These are phyloP conservation scores for Menidia beryllina DNA, from an alignment of 2,113 vertebrate species.

Conservation along the genomic window DNA sequence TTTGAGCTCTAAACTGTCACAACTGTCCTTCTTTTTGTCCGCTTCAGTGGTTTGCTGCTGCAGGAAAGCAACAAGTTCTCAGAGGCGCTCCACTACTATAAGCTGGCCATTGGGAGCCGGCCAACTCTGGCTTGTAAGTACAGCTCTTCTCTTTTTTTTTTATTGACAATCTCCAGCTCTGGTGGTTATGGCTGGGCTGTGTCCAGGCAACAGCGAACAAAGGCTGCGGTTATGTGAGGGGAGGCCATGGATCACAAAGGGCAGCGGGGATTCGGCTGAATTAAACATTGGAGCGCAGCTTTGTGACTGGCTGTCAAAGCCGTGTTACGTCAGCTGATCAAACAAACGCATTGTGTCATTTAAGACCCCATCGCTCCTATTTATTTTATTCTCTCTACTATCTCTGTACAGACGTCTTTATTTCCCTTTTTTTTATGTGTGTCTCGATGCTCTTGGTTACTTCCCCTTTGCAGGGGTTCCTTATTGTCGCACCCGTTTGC, in stretches of 20 bases:
- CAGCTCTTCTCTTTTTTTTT: constrained; percentile 71
- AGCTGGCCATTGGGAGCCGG: constrained; percentile 96
- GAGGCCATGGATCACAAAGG: constrained; percentile 60
- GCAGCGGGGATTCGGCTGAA: constrained; percentile 51
- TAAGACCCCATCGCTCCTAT: constrained; percentile 12
- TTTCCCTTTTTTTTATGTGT: not conserved
- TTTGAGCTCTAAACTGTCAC: constrained; percentile 23
- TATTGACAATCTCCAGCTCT: constrained; percentile 69
- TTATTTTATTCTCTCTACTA: not conserved
- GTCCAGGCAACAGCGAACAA: constrained; percentile 71
- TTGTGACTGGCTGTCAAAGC: constrained; percentile 35
- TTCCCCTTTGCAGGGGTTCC: not conserved
- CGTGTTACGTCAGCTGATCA: constrained; percentile 43
- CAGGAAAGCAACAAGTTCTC: constrained; percentile 97
- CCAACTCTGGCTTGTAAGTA: constrained; percentile 99
- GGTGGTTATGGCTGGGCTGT: constrained; percentile 63
- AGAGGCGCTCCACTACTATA: constrained; percentile 97
- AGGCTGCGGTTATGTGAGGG: constrained; percentile 51
- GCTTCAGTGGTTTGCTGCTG: constrained; percentile 91
- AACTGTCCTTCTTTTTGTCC: constrained; percentile 22
- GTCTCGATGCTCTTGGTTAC: not conserved
- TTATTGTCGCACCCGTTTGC: not conserved
- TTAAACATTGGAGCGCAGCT: constrained; percentile 43
- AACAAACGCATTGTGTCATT: constrained; percentile 46
- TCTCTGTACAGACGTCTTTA: not conserved